Conservation (phyloP, 2,797 vertebrate genomes). For the Alcedo quadribrachys region DNA sequence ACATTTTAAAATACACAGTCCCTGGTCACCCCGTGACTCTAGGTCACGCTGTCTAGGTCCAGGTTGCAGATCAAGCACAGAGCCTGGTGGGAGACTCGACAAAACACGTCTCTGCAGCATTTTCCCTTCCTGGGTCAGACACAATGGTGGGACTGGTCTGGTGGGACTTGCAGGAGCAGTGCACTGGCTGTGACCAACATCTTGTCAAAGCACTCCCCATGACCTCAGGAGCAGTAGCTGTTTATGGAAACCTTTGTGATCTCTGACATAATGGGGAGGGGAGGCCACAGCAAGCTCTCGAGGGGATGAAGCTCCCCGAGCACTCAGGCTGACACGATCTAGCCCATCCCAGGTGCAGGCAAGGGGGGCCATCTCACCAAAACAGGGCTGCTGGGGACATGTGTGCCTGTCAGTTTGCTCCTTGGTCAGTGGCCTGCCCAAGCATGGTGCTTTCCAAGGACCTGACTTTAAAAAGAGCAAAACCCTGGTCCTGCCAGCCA, state of each 20-base stretch:
- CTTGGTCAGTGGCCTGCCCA: neutral
- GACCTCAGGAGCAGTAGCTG: neutral
- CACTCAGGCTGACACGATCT: fast-evolving
- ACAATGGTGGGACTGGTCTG: neutral
- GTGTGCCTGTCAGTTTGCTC: constrained; percentile 6
- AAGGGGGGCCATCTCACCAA: fast-evolving
- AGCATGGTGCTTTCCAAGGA: neutral
- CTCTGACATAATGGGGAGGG: fast-evolving
- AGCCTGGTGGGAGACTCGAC: fast-evolving
- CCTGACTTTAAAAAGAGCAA: constrained; percentile 34
- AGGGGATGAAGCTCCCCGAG: neutral
- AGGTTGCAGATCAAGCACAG: fast-evolving
- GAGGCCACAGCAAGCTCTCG: neutral
- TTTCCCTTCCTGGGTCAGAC: neutral
- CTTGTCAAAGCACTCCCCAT: neutral
- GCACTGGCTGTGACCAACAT: neutral
- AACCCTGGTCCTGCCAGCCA: neutral
- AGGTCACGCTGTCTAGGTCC: neutral
- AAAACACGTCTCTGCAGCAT: fast-evolving
- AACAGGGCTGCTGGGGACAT: neutral
- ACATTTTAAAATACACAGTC: neutral
- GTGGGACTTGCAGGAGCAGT: neutral
- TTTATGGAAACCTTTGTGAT: neutral
- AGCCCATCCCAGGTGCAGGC: neutral
- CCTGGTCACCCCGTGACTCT: fast-evolving